A percentile compares a stretch with the other conserved stretches of the same genome.
These are phyloP conservation scores for Orthosia cruda DNA, from an alignment of 2,888 invertebrate species.

Conservation along the genomic window DNA sequence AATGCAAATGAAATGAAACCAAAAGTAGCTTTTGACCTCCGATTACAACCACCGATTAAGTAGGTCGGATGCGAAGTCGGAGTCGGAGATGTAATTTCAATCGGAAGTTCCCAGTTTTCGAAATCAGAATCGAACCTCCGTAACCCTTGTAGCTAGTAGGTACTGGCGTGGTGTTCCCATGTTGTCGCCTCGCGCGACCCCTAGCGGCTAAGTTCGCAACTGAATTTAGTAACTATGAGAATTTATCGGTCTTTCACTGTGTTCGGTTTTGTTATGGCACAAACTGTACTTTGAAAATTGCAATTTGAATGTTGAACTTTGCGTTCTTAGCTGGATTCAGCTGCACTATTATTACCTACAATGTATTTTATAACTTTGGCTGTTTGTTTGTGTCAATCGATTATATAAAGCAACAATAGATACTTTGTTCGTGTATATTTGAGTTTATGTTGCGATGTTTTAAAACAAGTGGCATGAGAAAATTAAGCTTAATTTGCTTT, in stretches of 20 bases:
- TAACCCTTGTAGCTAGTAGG: slow-evolving; percentile 1
- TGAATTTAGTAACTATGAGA: slow-evolving; percentile 77
- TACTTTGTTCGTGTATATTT: no score
- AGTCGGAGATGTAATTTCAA: no score
- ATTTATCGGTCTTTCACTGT: slow-evolving; percentile 71
- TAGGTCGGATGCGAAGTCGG: no score
- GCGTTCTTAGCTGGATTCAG: slow-evolving; percentile 29
- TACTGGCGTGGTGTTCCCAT: slow-evolving; percentile 33
- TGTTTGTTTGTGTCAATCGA: slow-evolving; percentile 8
- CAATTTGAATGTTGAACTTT: slow-evolving; percentile 60
- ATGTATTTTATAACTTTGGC: slow-evolving; percentile 29
- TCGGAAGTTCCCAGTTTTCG: no score
- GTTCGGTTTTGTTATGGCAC: slow-evolving; percentile 49
- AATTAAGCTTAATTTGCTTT: no score
- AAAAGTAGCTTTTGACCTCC: no score
- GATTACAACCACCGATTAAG: no score
- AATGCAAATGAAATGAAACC: no score
- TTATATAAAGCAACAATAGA: not conserved
- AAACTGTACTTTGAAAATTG: slow-evolving; percentile 63
- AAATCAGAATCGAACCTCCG: no score
- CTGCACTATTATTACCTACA: slow-evolving; percentile 17
- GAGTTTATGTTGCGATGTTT: no score
- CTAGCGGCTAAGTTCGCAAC: slow-evolving; percentile 74
- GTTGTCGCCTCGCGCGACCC: slow-evolving; percentile 55
- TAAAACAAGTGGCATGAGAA: no score